Base-by-base conservation (phyloP, 1,140 invertebrate genomes). In the Neotoxoptera formosana region DNA sequence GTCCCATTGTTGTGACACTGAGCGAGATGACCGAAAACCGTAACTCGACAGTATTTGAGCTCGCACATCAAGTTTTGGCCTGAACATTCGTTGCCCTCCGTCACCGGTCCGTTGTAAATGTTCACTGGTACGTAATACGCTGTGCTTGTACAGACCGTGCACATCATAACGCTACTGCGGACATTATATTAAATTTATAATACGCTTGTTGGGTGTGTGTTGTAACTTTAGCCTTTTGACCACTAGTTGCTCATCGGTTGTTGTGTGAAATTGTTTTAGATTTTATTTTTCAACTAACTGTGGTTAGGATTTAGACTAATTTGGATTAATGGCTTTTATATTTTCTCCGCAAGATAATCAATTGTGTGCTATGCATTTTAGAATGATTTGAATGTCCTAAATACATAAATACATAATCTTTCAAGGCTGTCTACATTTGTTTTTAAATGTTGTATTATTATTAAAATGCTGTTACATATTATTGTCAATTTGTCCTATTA, bases 61-160 rank as follows among this genome's bases (percentile, higher is more conserved):
- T 21, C 20, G 7, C 48, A 56, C 60, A 17, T n/a, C 21, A 20
- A 56, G 9, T 14, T 41, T 89, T 34, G 34, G 34, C 9, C 34
- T 89, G 21, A 89, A 89, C 48, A 76, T 56, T 89, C 23, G 34
- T 23, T 56, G 20, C 11, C 47, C 17, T 11, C 47, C 11, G 34
- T 23, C 21, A 36, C 9, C 88, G 51, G 88, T 56, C 20, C 88
- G 48, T 41, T 48, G 88, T 89, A 89, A 89, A 89, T 89, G 88
- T 89, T 89, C 88, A 89, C 88, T 89, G 88, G 88, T 89, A 89
- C 23, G 88, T 89, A 56, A 20, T 17, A n/a, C 30, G 0, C 6
- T 76, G 60, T 60, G 56, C 30, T 30, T n/a, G 30, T 76, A 17
- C 41, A 41, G 14, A n/a, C 3, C n/a, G 11, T n/a, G 60, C 60